Evolutionary conservation across 2,888 invertebrate species (phyloP).

Genomic region (Heliconius ismenius): DNA sequence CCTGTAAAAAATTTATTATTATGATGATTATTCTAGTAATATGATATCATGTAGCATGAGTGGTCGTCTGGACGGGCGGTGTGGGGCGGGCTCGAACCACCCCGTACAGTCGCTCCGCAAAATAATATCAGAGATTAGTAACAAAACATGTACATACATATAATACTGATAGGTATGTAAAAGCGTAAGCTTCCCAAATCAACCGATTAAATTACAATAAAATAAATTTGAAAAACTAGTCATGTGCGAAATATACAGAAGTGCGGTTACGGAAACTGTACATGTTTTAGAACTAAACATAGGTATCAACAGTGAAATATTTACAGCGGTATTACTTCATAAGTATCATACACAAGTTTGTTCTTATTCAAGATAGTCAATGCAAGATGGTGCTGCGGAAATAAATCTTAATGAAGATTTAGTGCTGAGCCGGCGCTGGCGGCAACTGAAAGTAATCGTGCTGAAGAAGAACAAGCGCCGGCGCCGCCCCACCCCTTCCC

Average conservation of each 20-base stretch:
- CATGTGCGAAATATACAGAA: constrained; percentile 81
- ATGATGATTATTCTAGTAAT: constrained; percentile 67
- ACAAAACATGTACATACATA: constrained; percentile 82
- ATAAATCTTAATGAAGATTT: constrained; percentile 78
- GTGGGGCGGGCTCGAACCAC: constrained; percentile 64
- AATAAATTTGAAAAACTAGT: constrained; percentile 79
- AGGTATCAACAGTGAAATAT: constrained; percentile 80
- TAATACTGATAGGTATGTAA: constrained; percentile 77
- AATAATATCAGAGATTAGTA: constrained; percentile 78
- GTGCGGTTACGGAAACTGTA: constrained; percentile 82
- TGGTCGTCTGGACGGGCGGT: constrained; percentile 71
- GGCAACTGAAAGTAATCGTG: constrained; percentile 88
- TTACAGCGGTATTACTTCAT: constrained; percentile 79
- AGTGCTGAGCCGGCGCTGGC: constrained; percentile 80
- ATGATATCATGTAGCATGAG: constrained; percentile 69
- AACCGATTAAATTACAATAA: constrained; percentile 73
- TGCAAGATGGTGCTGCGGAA: constrained; percentile 83
- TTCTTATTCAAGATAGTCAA: constrained; percentile 78
- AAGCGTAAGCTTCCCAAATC: constrained; percentile 82
- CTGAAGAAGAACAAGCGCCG: constrained; percentile 86
- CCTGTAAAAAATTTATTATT: constrained; percentile 81
- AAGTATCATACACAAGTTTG: constrained; percentile 78
- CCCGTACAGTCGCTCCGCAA: constrained; percentile 61
- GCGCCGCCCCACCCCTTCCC: constrained; percentile 52
- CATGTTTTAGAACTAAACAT: constrained; percentile 84